Percentiles rank a stretch among this genome's conserved stretches.
phyloP scores from a whole-genome alignment of 2,888 invertebrate genomes.

The Trissolcus brochymenae region DNA sequence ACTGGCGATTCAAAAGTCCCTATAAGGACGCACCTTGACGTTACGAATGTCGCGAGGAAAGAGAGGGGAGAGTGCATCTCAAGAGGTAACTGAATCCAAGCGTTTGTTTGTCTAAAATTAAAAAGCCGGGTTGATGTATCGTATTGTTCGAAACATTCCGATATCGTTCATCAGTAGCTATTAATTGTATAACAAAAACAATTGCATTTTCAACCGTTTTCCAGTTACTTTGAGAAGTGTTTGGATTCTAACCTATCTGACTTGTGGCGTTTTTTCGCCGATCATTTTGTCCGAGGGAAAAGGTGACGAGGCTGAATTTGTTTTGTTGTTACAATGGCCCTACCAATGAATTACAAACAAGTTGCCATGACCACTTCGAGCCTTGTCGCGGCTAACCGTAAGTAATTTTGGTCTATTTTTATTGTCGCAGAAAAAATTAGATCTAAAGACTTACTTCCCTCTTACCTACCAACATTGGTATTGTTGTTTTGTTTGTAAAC shows the following conservation, averaged over 20 bases:
- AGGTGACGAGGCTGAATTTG: neutral
- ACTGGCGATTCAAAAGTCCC: neutral
- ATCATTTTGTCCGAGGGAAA: neutral
- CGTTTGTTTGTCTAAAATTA: too few species aligned
- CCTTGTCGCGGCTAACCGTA: slow-evolving; percentile 84
- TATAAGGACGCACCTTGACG: slow-evolving; percentile 6
- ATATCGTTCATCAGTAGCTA: too few species aligned
- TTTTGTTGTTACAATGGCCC: slow-evolving; percentile 80
- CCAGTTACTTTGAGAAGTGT: neutral
- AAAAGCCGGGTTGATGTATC: too few species aligned
- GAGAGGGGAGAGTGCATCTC: too few species aligned
- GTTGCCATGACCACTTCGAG: slow-evolving; percentile 86
- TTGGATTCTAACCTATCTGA: neutral
- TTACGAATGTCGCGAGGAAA: neutral
- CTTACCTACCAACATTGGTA: too few species aligned
- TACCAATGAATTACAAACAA: slow-evolving; percentile 90
- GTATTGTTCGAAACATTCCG: too few species aligned
- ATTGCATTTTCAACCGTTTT: neutral
- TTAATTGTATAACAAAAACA: neutral
- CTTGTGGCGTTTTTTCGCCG: slow-evolving; percentile 8
- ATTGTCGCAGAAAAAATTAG: too few species aligned
- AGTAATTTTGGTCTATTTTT: slow-evolving; percentile 73
- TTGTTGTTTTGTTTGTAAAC: neutral
- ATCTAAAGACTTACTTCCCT: neutral
- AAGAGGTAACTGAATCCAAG: too few species aligned